Percentiles rank a stretch among this genome's conserved stretches.
phyloP scores from a whole-genome alignment of 2,888 invertebrate species.

The Ypsolopha sequella region DNA sequence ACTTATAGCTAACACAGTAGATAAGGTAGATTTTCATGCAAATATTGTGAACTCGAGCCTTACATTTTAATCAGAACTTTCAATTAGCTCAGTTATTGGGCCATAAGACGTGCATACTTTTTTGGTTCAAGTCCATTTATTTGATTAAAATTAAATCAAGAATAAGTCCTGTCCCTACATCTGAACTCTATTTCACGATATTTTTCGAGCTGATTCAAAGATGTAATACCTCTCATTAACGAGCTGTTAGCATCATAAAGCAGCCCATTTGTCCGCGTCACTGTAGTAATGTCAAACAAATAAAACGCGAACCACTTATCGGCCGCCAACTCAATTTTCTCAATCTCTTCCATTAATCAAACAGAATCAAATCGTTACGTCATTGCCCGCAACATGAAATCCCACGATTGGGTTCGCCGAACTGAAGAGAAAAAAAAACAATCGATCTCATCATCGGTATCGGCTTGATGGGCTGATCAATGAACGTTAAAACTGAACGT shows the following conservation, averaged over 20 bases:
- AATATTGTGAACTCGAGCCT: too few relatives aligned
- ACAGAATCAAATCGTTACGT: constrained; percentile 28
- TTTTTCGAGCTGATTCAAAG: background rate
- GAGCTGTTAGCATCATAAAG: constrained; percentile 20
- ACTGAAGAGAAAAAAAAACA: constrained; percentile 13
- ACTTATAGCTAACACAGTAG: too few relatives aligned
- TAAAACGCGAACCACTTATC: constrained; percentile 38
- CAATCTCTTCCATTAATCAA: constrained; percentile 59
- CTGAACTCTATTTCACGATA: too few relatives aligned
- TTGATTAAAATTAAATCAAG: too few relatives aligned
- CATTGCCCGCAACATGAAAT: constrained; percentile 27
- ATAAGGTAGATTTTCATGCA: too few relatives aligned
- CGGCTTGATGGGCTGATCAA: constrained; percentile 21
- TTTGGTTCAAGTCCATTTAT: too few relatives aligned
- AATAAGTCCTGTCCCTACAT: too few relatives aligned
- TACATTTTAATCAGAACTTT: too few relatives aligned
- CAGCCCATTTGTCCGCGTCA: constrained; percentile 31
- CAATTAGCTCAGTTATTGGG: too few relatives aligned
- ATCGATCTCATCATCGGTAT: constrained; percentile 1
- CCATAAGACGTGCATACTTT: too few relatives aligned
- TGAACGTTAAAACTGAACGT: constrained; percentile 34
- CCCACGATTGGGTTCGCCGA: constrained; percentile 36
- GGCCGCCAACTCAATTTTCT: constrained; percentile 41
- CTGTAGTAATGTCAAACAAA: constrained; percentile 9
- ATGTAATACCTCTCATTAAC: background rate